Evolutionary conservation across 2,797 vertebrate species (phyloP).

Genomic region (Todus mexicanus): DNA sequence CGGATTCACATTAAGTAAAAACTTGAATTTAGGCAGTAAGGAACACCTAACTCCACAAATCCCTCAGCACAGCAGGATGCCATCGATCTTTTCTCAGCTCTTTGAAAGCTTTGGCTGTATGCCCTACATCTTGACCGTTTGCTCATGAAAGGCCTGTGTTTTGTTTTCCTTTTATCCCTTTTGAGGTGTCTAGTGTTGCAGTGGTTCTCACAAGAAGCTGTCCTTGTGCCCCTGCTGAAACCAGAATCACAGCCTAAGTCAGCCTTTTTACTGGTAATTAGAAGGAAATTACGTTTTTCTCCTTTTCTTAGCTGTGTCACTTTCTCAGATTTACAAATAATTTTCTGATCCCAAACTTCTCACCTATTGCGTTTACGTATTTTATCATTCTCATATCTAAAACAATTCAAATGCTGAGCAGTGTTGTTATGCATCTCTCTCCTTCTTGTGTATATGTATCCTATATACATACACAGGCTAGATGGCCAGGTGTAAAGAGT

Average conservation of each 20-base stretch:
- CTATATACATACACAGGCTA: too few relatives aligned
- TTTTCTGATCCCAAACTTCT: neutral
- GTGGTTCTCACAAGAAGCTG: neutral
- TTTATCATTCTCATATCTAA: neutral
- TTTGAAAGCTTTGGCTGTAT: neutral
- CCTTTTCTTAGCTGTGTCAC: neutral
- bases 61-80: accelerated
- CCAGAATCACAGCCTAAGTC: neutral
- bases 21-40: neutral
- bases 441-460: neutral
- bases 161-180: neutral
- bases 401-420: neutral
- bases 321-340: neutral
- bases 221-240: neutral
- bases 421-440: neutral
- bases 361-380: neutral
- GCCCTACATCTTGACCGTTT: neutral
- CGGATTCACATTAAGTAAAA: neutral
- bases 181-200: neutral
- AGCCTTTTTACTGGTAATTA: neutral
- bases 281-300: neutral
- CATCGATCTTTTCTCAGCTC: neutral
- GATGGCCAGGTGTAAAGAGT: too few relatives aligned
- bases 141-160: neutral
- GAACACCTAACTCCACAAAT: neutral